A percentile compares a stretch with the other conserved stretches of the same genome.
phyloP scores from a whole-genome alignment of 2,888 invertebrate genomes.

The Andrena fulva region DNA sequence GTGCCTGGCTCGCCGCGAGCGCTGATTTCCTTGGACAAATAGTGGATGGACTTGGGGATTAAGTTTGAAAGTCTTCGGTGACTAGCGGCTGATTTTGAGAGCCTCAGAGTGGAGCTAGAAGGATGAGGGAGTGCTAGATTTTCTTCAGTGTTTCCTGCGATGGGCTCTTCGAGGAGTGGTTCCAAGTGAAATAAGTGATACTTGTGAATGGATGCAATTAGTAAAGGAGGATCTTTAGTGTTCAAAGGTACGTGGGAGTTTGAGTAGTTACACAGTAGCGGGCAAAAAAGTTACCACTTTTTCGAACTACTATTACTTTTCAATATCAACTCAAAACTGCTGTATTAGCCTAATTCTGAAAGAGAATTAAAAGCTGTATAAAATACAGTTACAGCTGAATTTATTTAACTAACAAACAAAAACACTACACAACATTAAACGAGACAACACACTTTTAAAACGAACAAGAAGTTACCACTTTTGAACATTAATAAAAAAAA shows the following conservation, averaged over 20 bases:
- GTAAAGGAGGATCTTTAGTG: neutral
- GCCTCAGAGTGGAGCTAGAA: slow-evolving; percentile 1
- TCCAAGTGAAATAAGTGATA: neutral
- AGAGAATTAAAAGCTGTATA: no score
- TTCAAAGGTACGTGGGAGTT: neutral
- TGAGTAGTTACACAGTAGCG: no score
- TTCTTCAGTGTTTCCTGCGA: neutral
- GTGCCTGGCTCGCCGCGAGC: neutral
- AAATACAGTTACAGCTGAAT: no score
- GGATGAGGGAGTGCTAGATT: slow-evolving; percentile 5
- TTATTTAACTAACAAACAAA: no score
- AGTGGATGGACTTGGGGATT: neutral
- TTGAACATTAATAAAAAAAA: no score
- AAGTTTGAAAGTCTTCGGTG: neutral
- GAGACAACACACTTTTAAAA: no score
- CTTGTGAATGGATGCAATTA: neutral
- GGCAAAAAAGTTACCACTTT: no score
- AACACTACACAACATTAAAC: no score
- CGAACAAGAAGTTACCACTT: no score
- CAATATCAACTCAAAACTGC: no score
- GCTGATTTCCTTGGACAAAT: neutral
- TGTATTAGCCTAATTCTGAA: no score
- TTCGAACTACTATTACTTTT: no score
- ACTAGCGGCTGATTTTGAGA: neutral
- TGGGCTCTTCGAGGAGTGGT: neutral